phyloP scores from a whole-genome alignment of 2,888 invertebrate genomes.

The Chirona hameri region DNA sequence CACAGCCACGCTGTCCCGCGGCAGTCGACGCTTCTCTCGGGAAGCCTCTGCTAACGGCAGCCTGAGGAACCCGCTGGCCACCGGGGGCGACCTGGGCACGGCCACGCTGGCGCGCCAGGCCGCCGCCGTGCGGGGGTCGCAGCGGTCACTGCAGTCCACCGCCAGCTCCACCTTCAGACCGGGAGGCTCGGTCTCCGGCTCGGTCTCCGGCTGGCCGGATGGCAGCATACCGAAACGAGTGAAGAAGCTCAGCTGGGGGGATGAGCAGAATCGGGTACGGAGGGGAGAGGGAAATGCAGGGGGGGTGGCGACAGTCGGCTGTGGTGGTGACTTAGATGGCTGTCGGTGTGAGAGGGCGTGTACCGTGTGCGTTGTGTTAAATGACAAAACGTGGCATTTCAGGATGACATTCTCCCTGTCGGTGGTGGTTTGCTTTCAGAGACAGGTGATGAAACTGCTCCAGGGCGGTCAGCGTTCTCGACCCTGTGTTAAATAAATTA shows the following conservation, averaged over 20 bases:
- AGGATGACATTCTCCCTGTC: too few relatives aligned
- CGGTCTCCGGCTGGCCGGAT: constrained; percentile 56
- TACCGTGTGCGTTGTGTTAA: too few relatives aligned
- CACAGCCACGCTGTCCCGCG: not conserved
- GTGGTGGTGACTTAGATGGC: too few relatives aligned
- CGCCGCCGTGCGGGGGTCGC: not conserved
- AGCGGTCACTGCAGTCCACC: not conserved
- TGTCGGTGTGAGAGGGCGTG: too few relatives aligned
- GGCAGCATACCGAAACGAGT: constrained; percentile 65
- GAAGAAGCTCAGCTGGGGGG: constrained; percentile 76
- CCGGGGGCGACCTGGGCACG: constrained; percentile 31
- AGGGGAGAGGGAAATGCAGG: not conserved
- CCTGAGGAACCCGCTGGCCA: constrained; percentile 36
- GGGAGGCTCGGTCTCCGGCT: not conserved
- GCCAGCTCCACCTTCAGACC: constrained; percentile 13
- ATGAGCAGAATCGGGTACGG: constrained; percentile 48
- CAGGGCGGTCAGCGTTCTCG: not conserved
- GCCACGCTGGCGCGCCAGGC: constrained; percentile 3
- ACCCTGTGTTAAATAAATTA: too few relatives aligned
- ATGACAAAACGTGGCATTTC: too few relatives aligned
- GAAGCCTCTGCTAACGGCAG: not conserved
- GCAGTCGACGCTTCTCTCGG: not conserved
- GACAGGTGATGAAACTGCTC: not conserved
- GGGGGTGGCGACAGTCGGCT: too few relatives aligned
- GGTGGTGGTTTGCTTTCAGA: too few relatives aligned